These are phyloP conservation scores for Notarius lentiginosus DNA, from an alignment of 2,113 vertebrate genomes.

Conservation along the genomic window DNA sequence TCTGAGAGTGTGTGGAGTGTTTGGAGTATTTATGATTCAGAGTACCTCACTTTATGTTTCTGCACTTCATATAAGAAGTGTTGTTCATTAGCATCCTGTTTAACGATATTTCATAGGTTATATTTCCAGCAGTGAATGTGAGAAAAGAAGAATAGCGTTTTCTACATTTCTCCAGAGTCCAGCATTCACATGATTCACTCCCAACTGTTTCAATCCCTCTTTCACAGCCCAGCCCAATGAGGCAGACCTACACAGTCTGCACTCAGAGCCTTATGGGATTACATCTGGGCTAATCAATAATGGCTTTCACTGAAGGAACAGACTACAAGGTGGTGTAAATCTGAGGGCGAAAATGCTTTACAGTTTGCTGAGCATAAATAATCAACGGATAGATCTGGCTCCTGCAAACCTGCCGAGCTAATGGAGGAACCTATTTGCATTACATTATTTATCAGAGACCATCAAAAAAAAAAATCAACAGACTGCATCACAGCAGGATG, in stretches of 20 bases:
- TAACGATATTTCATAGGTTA: neutral
- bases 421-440: slow-evolving; percentile 45
- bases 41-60: neutral
- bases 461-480: slow-evolving; percentile 27
- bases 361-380: slow-evolving; percentile 37
- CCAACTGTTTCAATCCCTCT: slow-evolving; percentile 24
- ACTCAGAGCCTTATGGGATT: slow-evolving; percentile 56
- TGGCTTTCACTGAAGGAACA: slow-evolving; percentile 44
- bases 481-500: slow-evolving; percentile 27
- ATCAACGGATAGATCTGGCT: slow-evolving; percentile 24
- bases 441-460: slow-evolving; percentile 38
- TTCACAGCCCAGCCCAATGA: slow-evolving; percentile 56
- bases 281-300: slow-evolving; percentile 71
- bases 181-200: neutral
- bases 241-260: slow-evolving; percentile 54
- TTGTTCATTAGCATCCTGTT: neutral
- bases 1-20: neutral
- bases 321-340: slow-evolving; percentile 36
- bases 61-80: slow-evolving; percentile 1
- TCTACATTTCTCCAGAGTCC: neutral
- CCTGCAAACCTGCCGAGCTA: slow-evolving; percentile 25
- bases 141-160: neutral
- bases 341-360: slow-evolving; percentile 29
- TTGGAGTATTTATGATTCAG: neutral
- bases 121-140: neutral